Evolutionary conservation across 2,113 vertebrate genomes (phyloP).

Genomic region (Bos taurus): ARS-UCD2.0 NC_037350.1:16641501-16642000

Average conservation of each 20-base stretch:
- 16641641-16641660: not conserved
- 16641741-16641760: rapidly evolving
- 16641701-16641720: not conserved
- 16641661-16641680: not conserved
- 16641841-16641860: not conserved
- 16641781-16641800: not conserved
- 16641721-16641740: not conserved
- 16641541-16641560: not conserved
- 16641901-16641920: not conserved
- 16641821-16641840: not conserved
- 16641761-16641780: not conserved
- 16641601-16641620: not conserved
- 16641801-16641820: not conserved
- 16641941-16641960: not conserved
- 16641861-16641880: not conserved
- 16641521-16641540: not conserved
- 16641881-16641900: not conserved
- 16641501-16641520: not conserved
- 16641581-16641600: not conserved
- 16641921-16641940: not conserved
- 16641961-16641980: not conserved
- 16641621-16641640: not conserved
- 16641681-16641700: not conserved
- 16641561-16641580: not conserved
- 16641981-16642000: not conserved